Evolutionary conservation across 2,888 invertebrate species (phyloP), one percentile per base, ranked within the genome.

Genomic region (Cephus pygmeus): DNA sequence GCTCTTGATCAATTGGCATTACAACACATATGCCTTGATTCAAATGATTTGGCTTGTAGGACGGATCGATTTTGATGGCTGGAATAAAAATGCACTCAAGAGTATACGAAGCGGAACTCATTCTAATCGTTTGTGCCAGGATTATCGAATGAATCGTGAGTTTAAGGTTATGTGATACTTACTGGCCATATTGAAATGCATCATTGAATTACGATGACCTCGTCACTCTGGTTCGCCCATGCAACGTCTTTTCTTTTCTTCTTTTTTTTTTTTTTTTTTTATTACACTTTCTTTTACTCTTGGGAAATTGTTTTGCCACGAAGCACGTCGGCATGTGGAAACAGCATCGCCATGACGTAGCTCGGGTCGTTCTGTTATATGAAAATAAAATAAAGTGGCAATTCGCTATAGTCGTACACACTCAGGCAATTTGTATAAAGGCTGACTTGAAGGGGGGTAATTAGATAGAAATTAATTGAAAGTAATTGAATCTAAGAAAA

Each of bases 251-350:
- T 56, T 23, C 40, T 23, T 15, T n/a, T n/a, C n/a, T n/a, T n/a
- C n/a, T 15, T 12, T 4, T 1, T 36, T 56, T 23, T 69, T 69
- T 15, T 40, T 4, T 6, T 4, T 56, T 23, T 69, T 69, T 76
- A 33, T 35, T 40, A 73, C 40, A 33, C 40, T 31, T 31, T 56
- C 34, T 69, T 76, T 30, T 36, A 73, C 73, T 15, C 79, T n/a
- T 31, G 69, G 34, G 75, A 80, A 78, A 76, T 80, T 78, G 78
- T 80, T 80, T 80, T 78, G 56, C 76, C 34, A 69, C 35, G 36
- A 73, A 68, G 78, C 80, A 80, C 80, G 80, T 80, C 34, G 76
- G 78, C 76, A 80, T 78, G 76, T 68, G 73, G 36, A 69, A 73
- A 69, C 76, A 74, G 75, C 56, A 23, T 56, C 23, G 56, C 23